Conservation (phyloP, 2,113 vertebrate genomes). For the Pollimyrus isidori region DNA sequence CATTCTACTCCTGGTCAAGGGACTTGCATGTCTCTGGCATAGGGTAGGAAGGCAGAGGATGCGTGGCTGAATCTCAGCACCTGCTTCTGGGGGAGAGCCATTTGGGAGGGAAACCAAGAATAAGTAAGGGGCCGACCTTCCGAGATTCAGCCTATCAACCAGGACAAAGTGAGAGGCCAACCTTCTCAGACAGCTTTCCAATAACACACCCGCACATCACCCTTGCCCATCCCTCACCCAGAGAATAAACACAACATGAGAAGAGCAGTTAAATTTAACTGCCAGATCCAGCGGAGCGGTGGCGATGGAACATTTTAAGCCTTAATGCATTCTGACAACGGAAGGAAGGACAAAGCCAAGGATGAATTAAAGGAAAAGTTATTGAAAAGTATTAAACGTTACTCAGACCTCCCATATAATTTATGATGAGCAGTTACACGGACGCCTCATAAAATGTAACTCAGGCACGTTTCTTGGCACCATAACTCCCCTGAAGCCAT, state of each 20-base stretch:
- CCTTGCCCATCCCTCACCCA: neutral
- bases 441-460: neutral
- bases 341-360: neutral
- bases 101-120: neutral
- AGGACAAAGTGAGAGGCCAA: neutral
- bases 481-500: neutral
- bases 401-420: neutral
- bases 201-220: neutral
- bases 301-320: neutral
- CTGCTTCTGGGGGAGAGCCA: neutral
- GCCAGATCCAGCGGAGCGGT: neutral
- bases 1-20: neutral
- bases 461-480: neutral
- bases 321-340: slow-evolving; percentile 37
- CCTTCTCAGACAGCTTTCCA: neutral
- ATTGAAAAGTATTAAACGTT: neutral
- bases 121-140: neutral
- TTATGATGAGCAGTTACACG: neutral
- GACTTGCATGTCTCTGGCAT: neutral
- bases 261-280: neutral
- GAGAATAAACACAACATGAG: neutral
- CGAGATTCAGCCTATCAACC: neutral
- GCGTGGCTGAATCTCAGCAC: neutral
- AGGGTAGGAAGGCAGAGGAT: neutral
- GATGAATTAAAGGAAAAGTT: neutral